Conservation (phyloP, 2,888 invertebrate genomes). For the Iselma pallidipennis region DNA sequence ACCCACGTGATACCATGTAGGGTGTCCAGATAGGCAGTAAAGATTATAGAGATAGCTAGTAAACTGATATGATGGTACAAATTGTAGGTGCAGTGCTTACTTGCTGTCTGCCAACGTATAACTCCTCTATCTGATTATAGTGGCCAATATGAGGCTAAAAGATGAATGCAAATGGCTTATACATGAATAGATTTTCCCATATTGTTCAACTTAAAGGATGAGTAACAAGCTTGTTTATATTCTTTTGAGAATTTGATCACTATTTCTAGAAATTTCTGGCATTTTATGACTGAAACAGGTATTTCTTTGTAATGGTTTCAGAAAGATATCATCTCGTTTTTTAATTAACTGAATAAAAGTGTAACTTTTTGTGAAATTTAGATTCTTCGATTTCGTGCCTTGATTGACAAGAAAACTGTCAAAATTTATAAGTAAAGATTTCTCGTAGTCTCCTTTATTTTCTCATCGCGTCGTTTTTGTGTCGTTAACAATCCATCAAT, state of each 20-base stretch:
- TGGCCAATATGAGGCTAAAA: slow-evolving; percentile 38
- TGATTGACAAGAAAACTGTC: too few relatives aligned
- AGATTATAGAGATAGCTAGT: slow-evolving; percentile 54
- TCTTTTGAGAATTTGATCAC: too few relatives aligned
- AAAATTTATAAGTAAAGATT: too few relatives aligned
- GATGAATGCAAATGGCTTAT: slow-evolving; percentile 11
- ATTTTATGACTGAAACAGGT: too few relatives aligned
- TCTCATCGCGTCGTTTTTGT: too few relatives aligned
- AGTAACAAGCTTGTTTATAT: neutral
- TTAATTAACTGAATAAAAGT: too few relatives aligned
- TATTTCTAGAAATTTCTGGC: neutral
- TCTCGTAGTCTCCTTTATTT: too few relatives aligned
- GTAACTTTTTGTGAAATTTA: too few relatives aligned
- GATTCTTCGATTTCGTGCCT: too few relatives aligned
- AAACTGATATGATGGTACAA: slow-evolving; percentile 55
- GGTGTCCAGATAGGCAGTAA: slow-evolving; percentile 48
- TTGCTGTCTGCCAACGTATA: slow-evolving; percentile 43
- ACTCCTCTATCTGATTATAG: slow-evolving; percentile 50
- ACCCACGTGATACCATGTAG: slow-evolving; percentile 47
- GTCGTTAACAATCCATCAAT: neutral
- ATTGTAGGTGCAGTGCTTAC: slow-evolving; percentile 50
- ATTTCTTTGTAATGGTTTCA: too few relatives aligned
- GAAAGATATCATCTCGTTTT: too few relatives aligned
- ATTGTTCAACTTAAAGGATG: neutral
- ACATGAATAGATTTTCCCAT: neutral